Evolutionary conservation across 2,113 vertebrate genomes (phyloP), one percentile per base, ranked within the genome.

Genomic region (Petroica traversi): DNA sequence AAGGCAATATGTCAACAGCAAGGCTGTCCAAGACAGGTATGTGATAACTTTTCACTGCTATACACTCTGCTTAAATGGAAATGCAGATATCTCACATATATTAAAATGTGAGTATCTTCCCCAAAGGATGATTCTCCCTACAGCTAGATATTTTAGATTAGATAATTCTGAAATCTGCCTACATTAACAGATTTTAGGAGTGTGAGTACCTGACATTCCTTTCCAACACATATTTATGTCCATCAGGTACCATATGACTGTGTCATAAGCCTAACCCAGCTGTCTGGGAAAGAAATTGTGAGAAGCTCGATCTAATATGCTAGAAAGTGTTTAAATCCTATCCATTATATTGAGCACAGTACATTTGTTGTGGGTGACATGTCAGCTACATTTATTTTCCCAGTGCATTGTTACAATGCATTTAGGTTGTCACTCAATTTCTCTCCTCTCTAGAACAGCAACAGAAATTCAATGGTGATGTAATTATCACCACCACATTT

Each of bases 391-490:
- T 76, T 84, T 89, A 55, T 86, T 91, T 94, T 88, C 71, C 45
- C 81, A 67, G 57, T 62, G 43, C 29, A 33, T 49, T 88, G 40
- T 72, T 73, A 79, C 6, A 15, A 87, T 2, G 3, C 57, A 62
- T 79, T 93, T 72, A 76, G 54, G 52, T 62, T 94, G 52, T 89
- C 94, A 82, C 34, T 86, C 82, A 66, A 10, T 93, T 94, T 87
- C 34, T 83, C 80, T 79, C 34, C 43, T 73, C 49, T 82, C 55
- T 40, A 94, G 69, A 87, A 67, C 6, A 75, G 62, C 68, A 92
- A 68, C 64, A 93, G 89, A 88, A 94, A 88, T 68, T 94, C 95
- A 96, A 69, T 92, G 75, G 62, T 59, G 51, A 84, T n/a, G 20
- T 74, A 66, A 89, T 93, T 95, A 71, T 89, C 77, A 66, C 45